Percentiles rank a stretch among this genome's conserved stretches.
Evolutionary conservation across 2,888 invertebrate genomes (phyloP).

Genomic region (Hyalella azteca): DNA sequence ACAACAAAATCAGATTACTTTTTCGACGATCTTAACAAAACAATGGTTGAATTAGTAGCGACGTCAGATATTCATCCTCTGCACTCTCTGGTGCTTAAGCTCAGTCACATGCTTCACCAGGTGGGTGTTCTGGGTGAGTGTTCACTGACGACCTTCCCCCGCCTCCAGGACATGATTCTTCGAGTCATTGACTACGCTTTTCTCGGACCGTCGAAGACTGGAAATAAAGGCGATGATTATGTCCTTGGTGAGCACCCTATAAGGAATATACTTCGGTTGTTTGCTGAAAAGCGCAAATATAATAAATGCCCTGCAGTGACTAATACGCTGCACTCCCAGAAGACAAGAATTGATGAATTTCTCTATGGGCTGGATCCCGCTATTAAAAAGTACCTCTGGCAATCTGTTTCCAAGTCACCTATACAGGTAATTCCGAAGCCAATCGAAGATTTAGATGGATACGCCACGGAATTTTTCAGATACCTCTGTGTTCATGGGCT

Average conservation of each 20-base stretch:
- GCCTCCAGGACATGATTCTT: slow-evolving; percentile 13
- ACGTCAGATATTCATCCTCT: background rate
- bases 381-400: background rate
- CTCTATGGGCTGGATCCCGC: background rate
- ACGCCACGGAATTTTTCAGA: background rate
- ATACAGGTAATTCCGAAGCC: background rate
- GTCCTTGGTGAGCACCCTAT: background rate
- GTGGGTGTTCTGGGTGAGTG: background rate
- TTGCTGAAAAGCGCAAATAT: background rate
- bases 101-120: background rate
- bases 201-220: background rate
- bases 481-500: background rate
- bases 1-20: too few species aligned
- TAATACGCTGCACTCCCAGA: background rate
- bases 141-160: background rate
- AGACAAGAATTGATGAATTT: background rate
- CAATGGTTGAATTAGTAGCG: background rate
- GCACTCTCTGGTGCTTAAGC: background rate
- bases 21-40: background rate
- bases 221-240: background rate
- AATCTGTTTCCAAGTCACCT: background rate
- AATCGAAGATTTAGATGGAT: background rate
- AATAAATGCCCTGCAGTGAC: background rate
- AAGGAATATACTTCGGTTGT: background rate
- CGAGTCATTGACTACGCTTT: slow-evolving; percentile 1